phyloP scores from a whole-genome alignment of 2,113 vertebrate species.

The Paratilapia polleni region DNA sequence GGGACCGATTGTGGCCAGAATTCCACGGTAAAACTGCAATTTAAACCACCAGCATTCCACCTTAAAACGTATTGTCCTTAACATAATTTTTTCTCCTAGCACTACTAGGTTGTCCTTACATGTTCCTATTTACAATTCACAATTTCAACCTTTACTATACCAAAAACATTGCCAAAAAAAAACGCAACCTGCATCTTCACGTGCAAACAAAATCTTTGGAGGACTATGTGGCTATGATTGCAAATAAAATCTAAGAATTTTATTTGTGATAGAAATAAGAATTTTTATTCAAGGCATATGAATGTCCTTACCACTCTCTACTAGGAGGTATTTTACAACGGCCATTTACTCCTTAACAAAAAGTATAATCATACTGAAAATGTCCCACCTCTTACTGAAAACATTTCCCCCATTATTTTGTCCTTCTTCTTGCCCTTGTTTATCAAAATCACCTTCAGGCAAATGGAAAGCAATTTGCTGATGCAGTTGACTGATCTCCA shows the following conservation, averaged over 20 bases:
- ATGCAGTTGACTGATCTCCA: conserved; percentile 48
- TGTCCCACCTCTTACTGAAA: conserved; percentile 2
- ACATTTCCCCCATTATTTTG: conserved; percentile 14
- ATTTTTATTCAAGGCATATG: neutral
- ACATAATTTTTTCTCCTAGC: too few species aligned
- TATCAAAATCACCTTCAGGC: conserved; percentile 51
- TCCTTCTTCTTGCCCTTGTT: conserved; percentile 47
- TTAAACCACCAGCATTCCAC: too few species aligned
- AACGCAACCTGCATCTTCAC: neutral
- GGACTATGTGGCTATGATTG: neutral
- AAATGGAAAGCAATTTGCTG: conserved; percentile 50
- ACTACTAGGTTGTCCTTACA: too few species aligned
- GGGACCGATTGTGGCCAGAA: too few species aligned
- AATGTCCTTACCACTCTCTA: neutral
- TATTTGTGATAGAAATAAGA: too few species aligned
- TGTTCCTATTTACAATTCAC: too few species aligned
- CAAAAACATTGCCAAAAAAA: neutral
- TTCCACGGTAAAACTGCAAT: too few species aligned
- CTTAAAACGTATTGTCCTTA: too few species aligned
- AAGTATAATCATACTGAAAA: conserved; percentile 21
- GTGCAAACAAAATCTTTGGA: neutral
- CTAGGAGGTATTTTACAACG: neutral
- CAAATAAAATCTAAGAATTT: too few species aligned
- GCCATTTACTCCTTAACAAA: neutral
- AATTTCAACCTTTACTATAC: too few species aligned